Base-by-base conservation (phyloP, 1,140 invertebrate genomes). In the Artemia franciscana region DNA sequence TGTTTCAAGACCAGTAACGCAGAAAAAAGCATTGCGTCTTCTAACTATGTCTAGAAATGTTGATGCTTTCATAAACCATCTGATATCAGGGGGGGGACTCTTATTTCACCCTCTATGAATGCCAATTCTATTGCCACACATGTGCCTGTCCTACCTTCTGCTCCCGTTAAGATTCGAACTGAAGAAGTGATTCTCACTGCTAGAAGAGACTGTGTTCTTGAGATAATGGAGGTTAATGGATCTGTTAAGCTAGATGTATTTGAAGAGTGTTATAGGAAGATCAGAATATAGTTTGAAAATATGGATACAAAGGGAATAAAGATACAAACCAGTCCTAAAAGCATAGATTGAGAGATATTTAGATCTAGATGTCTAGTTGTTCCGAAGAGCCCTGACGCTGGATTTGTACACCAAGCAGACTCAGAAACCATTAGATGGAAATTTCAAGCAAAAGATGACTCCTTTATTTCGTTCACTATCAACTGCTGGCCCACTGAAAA, bases 401-500 rank as follows among this genome's bases (percentile, higher is more conserved):
- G 93, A 51, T 98, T 97, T 76, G 94, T 95, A 18, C 69, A 94
- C 3, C 84, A 92, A 70, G 89, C 88, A n/a, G 94, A 97, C 74
- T 90, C 98, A 62, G 92, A 92, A 27, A 88, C 98, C 28, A 76
- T 98, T 5, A 97, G 97, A 74, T 98, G 93, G 93, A 77, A 91
- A 65, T 83, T 92, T 64, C 84, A 86, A 69, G 83, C 84, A 21
- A 79, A 81, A 66, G 84, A 94, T 66, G 85, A 90, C 70, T 76
- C 79, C 64, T 79, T 84, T 62, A 82, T 94, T 69, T 91, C 91
- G n/a, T 71, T 91, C 61, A 83, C 85, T 64, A 89, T 98, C 67
- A 98, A 96, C 72, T 97, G 92, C 74, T 98, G 94, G 93, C 93
- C 94, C n/a, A 92, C 91, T 26, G 91, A 97, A 73, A 89, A 87